Percentiles rank a stretch among this genome's conserved stretches.
These are phyloP conservation scores for Scatophagus argus DNA, from an alignment of 2,113 vertebrate species.

Conservation along the genomic window DNA sequence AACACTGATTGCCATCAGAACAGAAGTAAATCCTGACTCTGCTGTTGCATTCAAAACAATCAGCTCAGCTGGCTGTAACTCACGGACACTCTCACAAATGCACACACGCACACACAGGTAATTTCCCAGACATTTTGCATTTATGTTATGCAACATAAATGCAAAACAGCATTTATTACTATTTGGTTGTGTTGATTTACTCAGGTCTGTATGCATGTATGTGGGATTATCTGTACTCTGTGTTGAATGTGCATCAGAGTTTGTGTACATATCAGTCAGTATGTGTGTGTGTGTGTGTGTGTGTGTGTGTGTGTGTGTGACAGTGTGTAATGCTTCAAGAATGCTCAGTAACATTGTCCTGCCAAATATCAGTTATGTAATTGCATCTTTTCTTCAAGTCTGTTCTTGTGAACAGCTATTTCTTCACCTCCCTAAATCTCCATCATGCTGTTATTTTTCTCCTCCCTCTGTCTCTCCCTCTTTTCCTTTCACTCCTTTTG, in stretches of 20 bases:
- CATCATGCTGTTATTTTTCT: slow-evolving; percentile 11
- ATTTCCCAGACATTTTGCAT: slow-evolving; percentile 32
- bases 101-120: neutral
- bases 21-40: neutral
- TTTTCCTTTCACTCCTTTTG: neutral
- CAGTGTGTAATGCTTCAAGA: slow-evolving; percentile 54
- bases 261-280: neutral
- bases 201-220: slow-evolving; percentile 27
- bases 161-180: slow-evolving; percentile 34
- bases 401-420: slow-evolving; percentile 69
- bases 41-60: slow-evolving; percentile 13
- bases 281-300: slow-evolving; percentile 9
- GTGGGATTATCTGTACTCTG: slow-evolving; percentile 22
- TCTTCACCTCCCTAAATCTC: slow-evolving; percentile 56
- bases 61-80: slow-evolving; percentile 2
- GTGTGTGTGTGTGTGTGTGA: slow-evolving; percentile 25
- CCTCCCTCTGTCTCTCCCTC: neutral
- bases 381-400: slow-evolving; percentile 64
- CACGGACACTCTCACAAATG: neutral
- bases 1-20: neutral
- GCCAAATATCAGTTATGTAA: slow-evolving; percentile 77
- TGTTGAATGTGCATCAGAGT: slow-evolving; percentile 6
- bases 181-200: slow-evolving; percentile 44
- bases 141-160: slow-evolving; percentile 18
- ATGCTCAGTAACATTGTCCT: slow-evolving; percentile 57